These are phyloP conservation scores for Chlorospingus flavigularis DNA, from an alignment of 2,797 vertebrate species.

Conservation along the genomic window DNA sequence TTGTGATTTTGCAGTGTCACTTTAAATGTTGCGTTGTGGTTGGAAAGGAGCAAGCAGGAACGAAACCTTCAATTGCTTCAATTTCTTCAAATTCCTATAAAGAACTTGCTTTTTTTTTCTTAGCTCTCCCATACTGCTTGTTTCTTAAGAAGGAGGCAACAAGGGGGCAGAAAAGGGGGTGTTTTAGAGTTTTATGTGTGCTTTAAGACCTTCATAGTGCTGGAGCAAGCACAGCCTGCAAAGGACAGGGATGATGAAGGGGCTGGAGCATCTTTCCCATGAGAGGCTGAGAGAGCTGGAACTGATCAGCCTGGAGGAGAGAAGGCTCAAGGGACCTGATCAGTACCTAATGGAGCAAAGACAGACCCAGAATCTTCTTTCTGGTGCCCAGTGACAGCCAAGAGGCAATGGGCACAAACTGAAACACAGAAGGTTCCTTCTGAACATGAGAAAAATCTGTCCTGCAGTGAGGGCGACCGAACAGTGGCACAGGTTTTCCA, in stretches of 20 bases:
- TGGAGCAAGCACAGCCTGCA: not conserved
- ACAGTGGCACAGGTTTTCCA: not conserved
- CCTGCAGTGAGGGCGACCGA: not conserved
- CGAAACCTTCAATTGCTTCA: rapidly evolving
- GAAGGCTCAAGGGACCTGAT: not conserved
- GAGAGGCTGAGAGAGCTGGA: not conserved
- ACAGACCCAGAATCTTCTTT: not conserved
- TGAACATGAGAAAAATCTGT: no score
- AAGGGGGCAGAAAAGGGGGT: not conserved
- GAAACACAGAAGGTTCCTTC: not conserved
- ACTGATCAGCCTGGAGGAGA: not conserved
- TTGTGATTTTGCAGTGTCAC: not conserved
- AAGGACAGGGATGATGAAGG: not conserved
- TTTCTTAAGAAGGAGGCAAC: not conserved
- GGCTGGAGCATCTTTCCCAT: not conserved
- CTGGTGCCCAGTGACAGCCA: not conserved
- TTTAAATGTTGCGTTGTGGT: not conserved
- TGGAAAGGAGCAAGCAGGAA: not conserved
- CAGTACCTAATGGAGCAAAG: not conserved
- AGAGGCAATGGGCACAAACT: no score
- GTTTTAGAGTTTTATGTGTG: not conserved
- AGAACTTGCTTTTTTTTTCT: not conserved
- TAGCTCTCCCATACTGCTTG: rapidly evolving
- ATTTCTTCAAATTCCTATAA: not conserved
- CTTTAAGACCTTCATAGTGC: not conserved